Evolutionary conservation across 2,797 vertebrate species (phyloP).

Genomic region (Hirundo rustica): DNA sequence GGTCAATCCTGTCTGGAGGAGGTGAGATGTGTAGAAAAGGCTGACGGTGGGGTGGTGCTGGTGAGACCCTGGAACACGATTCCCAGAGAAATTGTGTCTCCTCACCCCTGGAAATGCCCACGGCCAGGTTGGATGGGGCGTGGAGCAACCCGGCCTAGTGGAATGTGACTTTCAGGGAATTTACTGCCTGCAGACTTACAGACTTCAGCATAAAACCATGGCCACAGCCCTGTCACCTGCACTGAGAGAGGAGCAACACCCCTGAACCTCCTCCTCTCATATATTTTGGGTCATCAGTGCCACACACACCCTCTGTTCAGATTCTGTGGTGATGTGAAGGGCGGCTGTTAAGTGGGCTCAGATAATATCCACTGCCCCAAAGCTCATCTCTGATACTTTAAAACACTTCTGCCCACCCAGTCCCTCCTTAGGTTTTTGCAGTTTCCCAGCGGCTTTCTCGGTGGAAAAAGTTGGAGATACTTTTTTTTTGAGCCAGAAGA

Average conservation of each 20-base stretch:
- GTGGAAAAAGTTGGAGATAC: neutral
- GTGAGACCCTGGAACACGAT: neutral
- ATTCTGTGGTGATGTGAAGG: neutral
- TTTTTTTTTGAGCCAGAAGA: neutral
- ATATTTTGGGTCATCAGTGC: neutral
- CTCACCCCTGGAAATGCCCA: neutral
- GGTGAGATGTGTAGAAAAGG: neutral
- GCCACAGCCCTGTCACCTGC: neutral
- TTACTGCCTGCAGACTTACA: neutral
- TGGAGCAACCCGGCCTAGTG: neutral
- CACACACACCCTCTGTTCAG: neutral
- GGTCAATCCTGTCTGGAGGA: neutral
- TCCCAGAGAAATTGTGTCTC: neutral
- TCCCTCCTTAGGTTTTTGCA: neutral
- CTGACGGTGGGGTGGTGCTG: neutral
- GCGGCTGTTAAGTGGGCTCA: too few relatives aligned
- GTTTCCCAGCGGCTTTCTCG: accelerated
- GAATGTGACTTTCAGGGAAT: neutral
- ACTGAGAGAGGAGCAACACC: neutral
- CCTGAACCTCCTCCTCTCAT: neutral
- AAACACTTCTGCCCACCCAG: neutral
- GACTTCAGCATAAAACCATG: neutral
- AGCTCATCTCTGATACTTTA: neutral
- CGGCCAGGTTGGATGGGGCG: neutral
- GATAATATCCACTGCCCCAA: neutral